Evolutionary conservation across 2,797 vertebrate species (phyloP), one percentile per base, ranked within the genome.

Genomic region (Gymnothorax reevesii): DNA sequence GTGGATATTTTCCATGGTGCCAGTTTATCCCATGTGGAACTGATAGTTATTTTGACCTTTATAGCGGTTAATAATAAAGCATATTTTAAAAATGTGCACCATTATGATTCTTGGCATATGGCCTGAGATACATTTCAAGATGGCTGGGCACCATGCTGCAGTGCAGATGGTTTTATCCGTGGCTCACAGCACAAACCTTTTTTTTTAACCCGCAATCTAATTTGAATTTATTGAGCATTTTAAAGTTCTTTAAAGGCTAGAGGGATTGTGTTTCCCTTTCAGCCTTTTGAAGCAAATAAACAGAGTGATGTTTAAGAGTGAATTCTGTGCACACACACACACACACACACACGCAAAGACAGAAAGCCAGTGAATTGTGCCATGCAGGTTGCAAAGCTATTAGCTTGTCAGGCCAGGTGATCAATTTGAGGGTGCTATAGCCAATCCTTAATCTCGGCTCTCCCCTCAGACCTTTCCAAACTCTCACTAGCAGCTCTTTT

Each of bases 361-460:
- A 42, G 33, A 42, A 27, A 22, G 27, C 20, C 62, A 15, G 60
- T 17, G 33, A 7, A 64, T 49, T 25, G 9, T 22, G 33, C 20
- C 22, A 15, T 57, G 9, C 54, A 55, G 64, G 84, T n/a, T 25
- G 64, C 42, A 71, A 55, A 54, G 9, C 62, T 55, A 25, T 71
- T 71, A 84, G 9, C 7, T 66, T 25, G 64, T 52, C 64, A 84
- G 64, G 54, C 84, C n/a, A 55, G 52, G 52, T 84, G 66, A 84
- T 84, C 84, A 84, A 57, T 83, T 66, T n/a, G 4, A 49, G 27
- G 60, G 62, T 27, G 62, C 25, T 84, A 84, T 84, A 69, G 71
- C 57, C 77, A 42, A 64, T 79, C 60, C 49, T 87, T 52, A 57
- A 82, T 87, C 54, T 84, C 15, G 64, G 54, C 77, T 66, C 54